Conservation (phyloP, 2,888 invertebrate species). For the Dryobotodes eremita region DNA sequence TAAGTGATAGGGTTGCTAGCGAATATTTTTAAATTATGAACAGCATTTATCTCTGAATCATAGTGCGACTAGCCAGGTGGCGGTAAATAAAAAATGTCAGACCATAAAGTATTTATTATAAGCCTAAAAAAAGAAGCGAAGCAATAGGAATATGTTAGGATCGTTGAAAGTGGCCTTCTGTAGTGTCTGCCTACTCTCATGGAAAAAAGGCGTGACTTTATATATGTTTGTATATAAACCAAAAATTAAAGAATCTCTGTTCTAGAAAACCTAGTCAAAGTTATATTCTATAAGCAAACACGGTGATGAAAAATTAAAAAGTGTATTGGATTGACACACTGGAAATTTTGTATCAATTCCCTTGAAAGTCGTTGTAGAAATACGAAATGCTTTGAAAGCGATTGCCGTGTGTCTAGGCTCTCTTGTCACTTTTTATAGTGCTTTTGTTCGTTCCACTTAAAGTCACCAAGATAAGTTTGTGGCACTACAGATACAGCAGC, state of each 20-base stretch:
- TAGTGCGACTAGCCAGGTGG: background rate
- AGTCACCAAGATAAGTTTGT: background rate
- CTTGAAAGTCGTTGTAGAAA: background rate
- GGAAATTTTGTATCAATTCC: background rate
- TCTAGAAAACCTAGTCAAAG: background rate
- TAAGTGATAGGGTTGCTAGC: constrained; percentile 43
- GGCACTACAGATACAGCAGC: background rate
- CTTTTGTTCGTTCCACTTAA: background rate
- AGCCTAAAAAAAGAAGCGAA: no score
- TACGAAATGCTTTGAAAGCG: background rate
- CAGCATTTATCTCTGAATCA: background rate
- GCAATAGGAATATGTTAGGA: no score
- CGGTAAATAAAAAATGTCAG: background rate
- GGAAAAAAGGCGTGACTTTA: no score
- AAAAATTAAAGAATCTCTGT: no score
- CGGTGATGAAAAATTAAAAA: background rate
- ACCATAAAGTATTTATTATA: no score
- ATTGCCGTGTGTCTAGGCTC: background rate
- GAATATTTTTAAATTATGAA: background rate
- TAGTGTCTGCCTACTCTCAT: no score
- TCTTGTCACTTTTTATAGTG: background rate
- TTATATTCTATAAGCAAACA: background rate
- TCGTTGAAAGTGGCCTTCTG: no score
- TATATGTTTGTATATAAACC: no score
- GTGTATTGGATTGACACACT: no score